These are phyloP conservation scores for Camarhynchus parvulus DNA, from an alignment of 2,113 vertebrate genomes.

Conservation along the genomic window DNA sequence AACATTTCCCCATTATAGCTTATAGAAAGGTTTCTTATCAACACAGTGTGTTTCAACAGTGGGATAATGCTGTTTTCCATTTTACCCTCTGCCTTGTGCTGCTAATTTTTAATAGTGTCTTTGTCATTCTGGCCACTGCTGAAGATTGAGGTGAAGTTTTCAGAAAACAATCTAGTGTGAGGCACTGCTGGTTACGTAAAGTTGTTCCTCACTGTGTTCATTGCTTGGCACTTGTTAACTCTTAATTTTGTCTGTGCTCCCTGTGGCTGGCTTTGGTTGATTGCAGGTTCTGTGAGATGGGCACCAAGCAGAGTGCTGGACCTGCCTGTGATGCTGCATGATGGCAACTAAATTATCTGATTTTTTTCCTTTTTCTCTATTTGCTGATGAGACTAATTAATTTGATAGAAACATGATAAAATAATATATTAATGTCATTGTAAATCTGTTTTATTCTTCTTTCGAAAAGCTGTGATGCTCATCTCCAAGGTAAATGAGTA, in stretches of 20 bases:
- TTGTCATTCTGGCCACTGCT: conserved; percentile 16
- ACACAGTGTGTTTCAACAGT: neutral
- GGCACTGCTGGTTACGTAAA: neutral
- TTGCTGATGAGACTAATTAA: conserved; percentile 12
- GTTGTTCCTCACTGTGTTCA: neutral
- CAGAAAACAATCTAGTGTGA: neutral
- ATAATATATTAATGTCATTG: neutral
- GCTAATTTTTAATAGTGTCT: neutral
- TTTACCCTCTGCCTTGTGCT: neutral
- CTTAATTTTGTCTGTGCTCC: neutral
- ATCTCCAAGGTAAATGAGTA: neutral
- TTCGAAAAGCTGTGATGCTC: neutral
- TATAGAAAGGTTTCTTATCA: neutral
- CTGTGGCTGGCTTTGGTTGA: neutral
- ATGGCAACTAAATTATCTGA: neutral
- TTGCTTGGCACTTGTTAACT: conserved; percentile 7
- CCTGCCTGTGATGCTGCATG: neutral
- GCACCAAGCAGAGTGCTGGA: neutral
- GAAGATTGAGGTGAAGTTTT: neutral
- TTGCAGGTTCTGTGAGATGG: neutral
- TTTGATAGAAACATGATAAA: neutral
- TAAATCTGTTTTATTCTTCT: neutral
- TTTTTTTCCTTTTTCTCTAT: neutral
- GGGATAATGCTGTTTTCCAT: neutral
- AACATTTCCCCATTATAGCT: neutral